These are phyloP conservation scores for Xylocopa sonorina DNA, from an alignment of 1,140 invertebrate species.

Conservation along the genomic window DNA sequence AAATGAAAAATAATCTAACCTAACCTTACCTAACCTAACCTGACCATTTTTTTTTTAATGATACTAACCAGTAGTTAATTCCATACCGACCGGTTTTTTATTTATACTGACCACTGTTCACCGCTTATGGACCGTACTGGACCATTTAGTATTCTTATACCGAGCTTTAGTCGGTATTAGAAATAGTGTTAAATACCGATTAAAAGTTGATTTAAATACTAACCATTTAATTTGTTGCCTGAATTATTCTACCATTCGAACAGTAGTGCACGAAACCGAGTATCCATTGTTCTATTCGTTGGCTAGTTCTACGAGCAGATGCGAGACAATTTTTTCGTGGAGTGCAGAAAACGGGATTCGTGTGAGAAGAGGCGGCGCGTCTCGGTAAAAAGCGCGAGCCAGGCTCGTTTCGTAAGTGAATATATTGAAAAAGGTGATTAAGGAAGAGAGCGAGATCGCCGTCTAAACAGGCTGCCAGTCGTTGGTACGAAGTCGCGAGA, in stretches of 20 bases:
- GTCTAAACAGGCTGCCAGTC: constrained; percentile 29
- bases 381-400: background rate
- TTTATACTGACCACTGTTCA: too few species aligned
- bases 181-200: too few species aligned
- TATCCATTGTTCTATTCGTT: constrained; percentile 8
- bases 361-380: background rate
- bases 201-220: too few species aligned
- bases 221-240: too few species aligned
- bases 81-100: too few species aligned
- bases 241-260: background rate
- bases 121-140: too few species aligned
- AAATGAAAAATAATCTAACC: too few species aligned
- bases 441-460: constrained; percentile 27
- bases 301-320: constrained; percentile 2
- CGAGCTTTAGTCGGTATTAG: too few species aligned
- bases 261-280: background rate
- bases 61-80: too few species aligned
- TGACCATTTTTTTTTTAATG: too few species aligned
- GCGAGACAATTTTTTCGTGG: constrained; percentile 11
- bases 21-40: too few species aligned
- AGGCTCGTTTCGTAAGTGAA: constrained; percentile 32
- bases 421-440: constrained; percentile 49
- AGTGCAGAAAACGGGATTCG: constrained; percentile 14
- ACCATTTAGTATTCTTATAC: too few species aligned
- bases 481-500: constrained; percentile 9